Percentiles rank a stretch among this genome's conserved stretches.
These are phyloP conservation scores for Upupa epops DNA, from an alignment of 2,113 vertebrate species.

Conservation along the genomic window DNA sequence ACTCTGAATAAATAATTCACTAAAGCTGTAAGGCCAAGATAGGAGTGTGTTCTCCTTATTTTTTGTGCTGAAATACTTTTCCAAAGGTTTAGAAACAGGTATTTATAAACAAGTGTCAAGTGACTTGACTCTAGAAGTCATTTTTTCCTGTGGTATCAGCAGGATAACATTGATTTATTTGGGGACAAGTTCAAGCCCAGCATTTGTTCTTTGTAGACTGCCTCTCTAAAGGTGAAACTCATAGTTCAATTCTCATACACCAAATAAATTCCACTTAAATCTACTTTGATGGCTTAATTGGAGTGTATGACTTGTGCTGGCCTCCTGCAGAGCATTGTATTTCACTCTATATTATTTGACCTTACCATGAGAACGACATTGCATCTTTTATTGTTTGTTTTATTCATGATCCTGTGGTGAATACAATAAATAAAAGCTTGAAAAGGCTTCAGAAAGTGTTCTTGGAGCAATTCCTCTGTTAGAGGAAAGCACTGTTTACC, in stretches of 20 bases:
- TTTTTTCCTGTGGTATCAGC: slow-evolving; percentile 53
- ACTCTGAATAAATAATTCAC: slow-evolving; percentile 35
- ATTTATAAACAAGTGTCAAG: slow-evolving; percentile 61
- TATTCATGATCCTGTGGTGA: slow-evolving; percentile 62
- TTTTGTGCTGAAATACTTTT: slow-evolving; percentile 12
- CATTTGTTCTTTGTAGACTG: slow-evolving; percentile 57
- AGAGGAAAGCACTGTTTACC: background rate
- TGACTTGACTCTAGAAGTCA: slow-evolving; percentile 10
- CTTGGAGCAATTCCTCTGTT: background rate
- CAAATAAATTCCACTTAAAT: slow-evolving; percentile 58
- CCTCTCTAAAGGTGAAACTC: slow-evolving; percentile 58
- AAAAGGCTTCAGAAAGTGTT: background rate
- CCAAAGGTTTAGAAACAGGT: slow-evolving; percentile 28
- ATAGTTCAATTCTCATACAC: slow-evolving; percentile 48
- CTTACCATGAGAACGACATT: slow-evolving; percentile 18
- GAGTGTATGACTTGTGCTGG: slow-evolving; percentile 3
- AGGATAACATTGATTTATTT: slow-evolving; percentile 62
- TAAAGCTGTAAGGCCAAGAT: slow-evolving; percentile 14
- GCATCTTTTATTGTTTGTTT: slow-evolving; percentile 54
- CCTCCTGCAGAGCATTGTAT: slow-evolving; percentile 25
- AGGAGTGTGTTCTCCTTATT: slow-evolving; percentile 11
- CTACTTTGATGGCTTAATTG: slow-evolving; percentile 66
- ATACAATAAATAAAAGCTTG: slow-evolving; percentile 49
- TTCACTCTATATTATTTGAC: slow-evolving; percentile 44
- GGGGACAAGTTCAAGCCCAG: slow-evolving; percentile 57